phyloP scores from a whole-genome alignment of 2,888 invertebrate species.

The Trissolcus brochymenae region DNA sequence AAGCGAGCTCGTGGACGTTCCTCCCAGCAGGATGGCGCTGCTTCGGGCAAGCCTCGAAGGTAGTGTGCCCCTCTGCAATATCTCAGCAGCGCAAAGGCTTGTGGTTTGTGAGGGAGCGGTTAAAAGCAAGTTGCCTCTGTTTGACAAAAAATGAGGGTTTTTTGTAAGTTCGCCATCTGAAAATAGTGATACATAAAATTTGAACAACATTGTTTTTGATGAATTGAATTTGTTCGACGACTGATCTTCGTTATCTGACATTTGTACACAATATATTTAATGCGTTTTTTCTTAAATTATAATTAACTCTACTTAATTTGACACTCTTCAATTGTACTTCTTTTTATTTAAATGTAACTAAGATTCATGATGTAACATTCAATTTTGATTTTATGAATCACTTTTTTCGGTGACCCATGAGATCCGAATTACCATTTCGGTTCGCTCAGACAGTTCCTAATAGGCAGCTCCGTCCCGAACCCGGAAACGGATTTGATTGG shows the following conservation, averaged over 20 bases:
- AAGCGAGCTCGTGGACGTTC: constrained; percentile 67
- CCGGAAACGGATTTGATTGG: constrained; percentile 43
- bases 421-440: constrained; percentile 38
- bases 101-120: constrained; percentile 92
- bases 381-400: constrained; percentile 5
- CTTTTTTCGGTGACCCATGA: constrained; percentile 1
- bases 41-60: constrained; percentile 72
- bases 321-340: too few relatives aligned
- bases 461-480: constrained; percentile 69
- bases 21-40: constrained; percentile 70
- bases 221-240: background rate
- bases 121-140: constrained; percentile 88
- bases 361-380: background rate
- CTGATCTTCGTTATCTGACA: background rate
- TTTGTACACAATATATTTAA: background rate
- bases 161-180: background rate
- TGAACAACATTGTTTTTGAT: too few relatives aligned
- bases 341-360: too few relatives aligned
- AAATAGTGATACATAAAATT: too few relatives aligned
- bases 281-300: too few relatives aligned
- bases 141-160: constrained; percentile 82
- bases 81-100: constrained; percentile 81
- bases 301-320: too few relatives aligned
- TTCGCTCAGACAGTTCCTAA: constrained; percentile 69
- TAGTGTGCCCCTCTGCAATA: constrained; percentile 77